Evolutionary conservation across 2,888 invertebrate genomes (phyloP).

Genomic region (Monopis laevigella): DNA sequence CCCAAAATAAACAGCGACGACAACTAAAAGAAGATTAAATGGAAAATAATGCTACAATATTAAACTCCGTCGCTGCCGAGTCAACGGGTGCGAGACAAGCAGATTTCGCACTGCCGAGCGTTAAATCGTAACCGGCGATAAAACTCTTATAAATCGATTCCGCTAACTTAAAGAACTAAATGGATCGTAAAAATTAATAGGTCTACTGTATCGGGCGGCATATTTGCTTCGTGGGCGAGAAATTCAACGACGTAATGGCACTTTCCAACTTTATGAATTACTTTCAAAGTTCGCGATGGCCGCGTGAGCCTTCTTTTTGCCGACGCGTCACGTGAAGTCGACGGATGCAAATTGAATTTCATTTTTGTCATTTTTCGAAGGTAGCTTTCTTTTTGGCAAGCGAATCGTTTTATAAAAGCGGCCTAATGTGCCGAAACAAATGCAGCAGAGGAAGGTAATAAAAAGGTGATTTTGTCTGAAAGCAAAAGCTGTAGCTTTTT

Average conservation of each 20-base stretch:
- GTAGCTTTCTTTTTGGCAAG: too few relatives aligned
- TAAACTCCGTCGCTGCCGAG: not conserved
- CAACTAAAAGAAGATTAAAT: too few relatives aligned
- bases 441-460: too few relatives aligned
- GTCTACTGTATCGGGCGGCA: conserved; percentile 35
- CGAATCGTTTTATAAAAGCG: too few relatives aligned
- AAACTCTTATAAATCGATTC: conserved; percentile 56
- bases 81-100: not conserved
- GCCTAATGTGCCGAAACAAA: too few relatives aligned
- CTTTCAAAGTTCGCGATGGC: conserved; percentile 54
- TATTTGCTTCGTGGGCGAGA: conserved; percentile 19
- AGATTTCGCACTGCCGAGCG: conserved; percentile 18
- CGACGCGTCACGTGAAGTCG: conserved; percentile 53
- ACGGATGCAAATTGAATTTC: conserved; percentile 51
- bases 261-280: conserved; percentile 55
- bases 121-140: conserved; percentile 46
- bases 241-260: conserved; percentile 29
- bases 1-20: too few relatives aligned
- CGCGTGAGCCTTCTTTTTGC: conserved; percentile 43
- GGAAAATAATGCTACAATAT: too few relatives aligned
- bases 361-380: conserved; percentile 31
- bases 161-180: conserved; percentile 61
- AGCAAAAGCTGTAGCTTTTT: too few relatives aligned
- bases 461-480: too few relatives aligned
- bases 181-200: conserved; percentile 64